A percentile compares a stretch with the other conserved stretches of the same genome.
Conservation (phyloP, 2,797 vertebrate genomes). For the Pangasius mekongensis region DNA sequence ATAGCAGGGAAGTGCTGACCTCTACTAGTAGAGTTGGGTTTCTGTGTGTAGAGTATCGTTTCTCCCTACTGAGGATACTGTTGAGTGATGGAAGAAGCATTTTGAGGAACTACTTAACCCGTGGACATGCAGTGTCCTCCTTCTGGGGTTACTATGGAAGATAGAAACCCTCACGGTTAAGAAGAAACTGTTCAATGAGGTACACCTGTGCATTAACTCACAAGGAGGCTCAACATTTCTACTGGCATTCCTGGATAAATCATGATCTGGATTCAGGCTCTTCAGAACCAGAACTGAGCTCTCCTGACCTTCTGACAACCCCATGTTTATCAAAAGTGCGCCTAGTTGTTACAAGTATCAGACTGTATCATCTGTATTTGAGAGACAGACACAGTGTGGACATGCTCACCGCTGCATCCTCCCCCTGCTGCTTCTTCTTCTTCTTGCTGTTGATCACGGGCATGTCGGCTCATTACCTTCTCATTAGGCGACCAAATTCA, state of each 20-base stretch:
- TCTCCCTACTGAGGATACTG: background rate
- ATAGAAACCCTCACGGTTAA: background rate
- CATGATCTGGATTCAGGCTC: background rate
- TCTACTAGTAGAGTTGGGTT: background rate
- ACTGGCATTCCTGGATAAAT: background rate
- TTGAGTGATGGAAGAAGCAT: background rate
- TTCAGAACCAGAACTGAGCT: background rate
- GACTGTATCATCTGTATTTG: background rate
- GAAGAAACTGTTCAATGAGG: background rate
- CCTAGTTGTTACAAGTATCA: background rate
- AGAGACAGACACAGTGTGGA: background rate
- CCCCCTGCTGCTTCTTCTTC: constrained; percentile 57
- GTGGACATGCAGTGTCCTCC: background rate
- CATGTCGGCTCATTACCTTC: constrained; percentile 51
- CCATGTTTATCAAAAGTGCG: background rate
- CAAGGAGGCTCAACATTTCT: background rate
- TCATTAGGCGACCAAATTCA: background rate
- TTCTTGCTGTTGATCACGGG: constrained; percentile 53
- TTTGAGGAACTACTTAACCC: background rate
- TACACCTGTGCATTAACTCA: background rate
- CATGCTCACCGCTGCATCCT: constrained; percentile 69
- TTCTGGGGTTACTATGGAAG: too few relatives aligned
- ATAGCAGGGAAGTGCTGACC: background rate
- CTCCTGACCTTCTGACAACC: background rate
- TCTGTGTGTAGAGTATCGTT: too few relatives aligned